Percentiles rank a stretch among this genome's conserved stretches.
Evolutionary conservation across 1,140 invertebrate species (phyloP).

Genomic region (Scaptomyza hsui): DNA sequence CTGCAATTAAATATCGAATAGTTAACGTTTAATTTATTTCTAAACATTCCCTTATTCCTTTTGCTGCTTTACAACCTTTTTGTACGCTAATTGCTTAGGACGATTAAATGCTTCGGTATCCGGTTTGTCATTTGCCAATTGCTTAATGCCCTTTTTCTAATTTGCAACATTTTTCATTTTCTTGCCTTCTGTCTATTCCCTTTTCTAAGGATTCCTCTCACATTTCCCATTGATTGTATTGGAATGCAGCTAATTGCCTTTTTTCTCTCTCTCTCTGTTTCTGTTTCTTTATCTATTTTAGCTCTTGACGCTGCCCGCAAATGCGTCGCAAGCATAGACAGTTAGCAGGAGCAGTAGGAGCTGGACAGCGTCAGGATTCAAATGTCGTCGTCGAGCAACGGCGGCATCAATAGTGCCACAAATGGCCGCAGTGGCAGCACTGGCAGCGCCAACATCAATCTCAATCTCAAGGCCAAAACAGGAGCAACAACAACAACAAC

Average conservation of each 20-base stretch:
- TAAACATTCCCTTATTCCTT: neutral
- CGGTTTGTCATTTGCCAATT: conserved; percentile 20
- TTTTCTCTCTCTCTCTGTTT: neutral
- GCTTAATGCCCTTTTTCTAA: no score
- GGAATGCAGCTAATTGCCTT: conserved; percentile 16
- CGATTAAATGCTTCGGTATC: conserved; percentile 35
- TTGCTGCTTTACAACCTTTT: neutral
- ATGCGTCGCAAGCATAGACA: conserved; percentile 38
- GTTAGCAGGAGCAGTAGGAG: conserved; percentile 41
- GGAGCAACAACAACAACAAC: conserved; percentile 15
- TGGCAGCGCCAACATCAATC: conserved; percentile 72
- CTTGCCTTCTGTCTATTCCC: no score
- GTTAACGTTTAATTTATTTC: conserved; percentile 2
- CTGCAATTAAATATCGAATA: neutral
- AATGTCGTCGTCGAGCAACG: conserved; percentile 75
- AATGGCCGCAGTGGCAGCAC: conserved; percentile 79
- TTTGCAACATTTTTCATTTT: neutral
- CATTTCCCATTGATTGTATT: conserved; percentile 7
- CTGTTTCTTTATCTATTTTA: conserved; percentile 3
- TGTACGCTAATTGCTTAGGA: conserved; percentile 31
- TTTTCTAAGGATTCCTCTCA: conserved; percentile 33
- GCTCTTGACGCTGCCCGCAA: conserved; percentile 34
- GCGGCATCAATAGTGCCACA: conserved; percentile 75
- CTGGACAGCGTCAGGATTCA: conserved; percentile 35
- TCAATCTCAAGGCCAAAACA: conserved; percentile 52